Base-by-base conservation (phyloP, 1,140 invertebrate species). In the Druon quercuslanigerum region DNA sequence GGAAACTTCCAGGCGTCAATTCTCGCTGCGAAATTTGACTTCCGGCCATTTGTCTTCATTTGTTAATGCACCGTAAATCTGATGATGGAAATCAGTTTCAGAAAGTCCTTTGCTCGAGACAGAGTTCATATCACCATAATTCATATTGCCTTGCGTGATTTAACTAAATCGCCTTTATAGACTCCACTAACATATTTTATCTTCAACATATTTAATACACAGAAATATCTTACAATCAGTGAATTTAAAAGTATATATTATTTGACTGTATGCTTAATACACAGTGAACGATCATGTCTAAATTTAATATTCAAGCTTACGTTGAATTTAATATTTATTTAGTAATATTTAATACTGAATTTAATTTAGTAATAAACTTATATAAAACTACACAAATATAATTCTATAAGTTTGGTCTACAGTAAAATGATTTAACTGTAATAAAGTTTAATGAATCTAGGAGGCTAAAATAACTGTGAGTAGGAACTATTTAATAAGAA, bases 41-140 rank as follows among this genome's bases (percentile, higher is more conserved):
- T 56, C 17, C 54, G 54, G 54, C 17, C 17, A 9, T 56, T 56
- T 56, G 54, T 56, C 54, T 56, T 56, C 54, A 56, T 56, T 56
- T 25, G 54, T 56, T 20, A 56, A 56, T 56, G 54, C 5, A 19
- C 54, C 7, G 17, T 56, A 56, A 56, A 56, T 56, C 17, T 20
- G 17, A 56, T 56, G 54, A 56, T 19, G 7, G 17, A 20, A 19
- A 56, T n/a, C 16, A 19, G 20, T 12, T n/a, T 0, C 20, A 12
- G 17, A 56, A 54, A n/a, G n/a, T 20, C 6, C 19, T n/a, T 54
- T 17, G 13, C 8, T n/a, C 2, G 25, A 56, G 20, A 8, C 11
- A 7, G n/a, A 56, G 12, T 13, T 20, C n/a, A 8, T 9, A 56
- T 2, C 25, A 33, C 2, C 25, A 20, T 19, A n/a, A 56, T 56